These are phyloP conservation scores for Pristis pectinata DNA, from an alignment of 2,797 vertebrate species.

Conservation along the genomic window DNA sequence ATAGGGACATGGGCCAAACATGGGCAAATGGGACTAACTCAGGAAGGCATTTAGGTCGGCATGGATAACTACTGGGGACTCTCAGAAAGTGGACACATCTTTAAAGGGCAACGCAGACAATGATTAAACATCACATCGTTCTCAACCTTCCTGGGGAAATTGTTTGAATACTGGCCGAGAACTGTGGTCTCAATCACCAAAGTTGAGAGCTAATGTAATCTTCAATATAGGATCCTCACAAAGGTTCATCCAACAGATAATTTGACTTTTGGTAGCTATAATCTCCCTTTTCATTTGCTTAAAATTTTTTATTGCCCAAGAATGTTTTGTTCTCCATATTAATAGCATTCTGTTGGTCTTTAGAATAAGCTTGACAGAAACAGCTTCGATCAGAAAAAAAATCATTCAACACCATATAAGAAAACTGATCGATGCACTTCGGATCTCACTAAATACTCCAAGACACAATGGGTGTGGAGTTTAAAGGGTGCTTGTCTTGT, in stretches of 20 bases:
- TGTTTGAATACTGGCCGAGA: background rate
- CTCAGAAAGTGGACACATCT: background rate
- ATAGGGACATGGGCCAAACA: too few relatives aligned
- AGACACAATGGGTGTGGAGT: slow-evolving; percentile 20
- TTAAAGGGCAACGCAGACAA: background rate
- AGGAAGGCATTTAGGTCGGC: too few relatives aligned
- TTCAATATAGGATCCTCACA: background rate
- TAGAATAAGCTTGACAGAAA: background rate
- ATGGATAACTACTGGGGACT: too few relatives aligned
- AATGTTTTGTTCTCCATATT: background rate
- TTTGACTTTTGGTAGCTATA: background rate
- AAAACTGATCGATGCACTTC: background rate
- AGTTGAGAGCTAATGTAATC: background rate
- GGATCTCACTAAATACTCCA: background rate
- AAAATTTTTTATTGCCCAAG: background rate
- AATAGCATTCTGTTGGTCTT: background rate
- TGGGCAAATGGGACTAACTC: too few relatives aligned
- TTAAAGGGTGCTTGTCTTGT: slow-evolving; percentile 19
- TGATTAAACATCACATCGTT: too few relatives aligned
- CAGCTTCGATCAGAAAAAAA: background rate
- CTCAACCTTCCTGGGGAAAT: background rate
- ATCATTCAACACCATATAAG: background rate
- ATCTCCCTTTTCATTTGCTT: background rate
- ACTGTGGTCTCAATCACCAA: background rate
- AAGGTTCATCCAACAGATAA: background rate